These are phyloP conservation scores for Protonibea diacanthus DNA, from an alignment of 2,797 vertebrate species.

Conservation along the genomic window DNA sequence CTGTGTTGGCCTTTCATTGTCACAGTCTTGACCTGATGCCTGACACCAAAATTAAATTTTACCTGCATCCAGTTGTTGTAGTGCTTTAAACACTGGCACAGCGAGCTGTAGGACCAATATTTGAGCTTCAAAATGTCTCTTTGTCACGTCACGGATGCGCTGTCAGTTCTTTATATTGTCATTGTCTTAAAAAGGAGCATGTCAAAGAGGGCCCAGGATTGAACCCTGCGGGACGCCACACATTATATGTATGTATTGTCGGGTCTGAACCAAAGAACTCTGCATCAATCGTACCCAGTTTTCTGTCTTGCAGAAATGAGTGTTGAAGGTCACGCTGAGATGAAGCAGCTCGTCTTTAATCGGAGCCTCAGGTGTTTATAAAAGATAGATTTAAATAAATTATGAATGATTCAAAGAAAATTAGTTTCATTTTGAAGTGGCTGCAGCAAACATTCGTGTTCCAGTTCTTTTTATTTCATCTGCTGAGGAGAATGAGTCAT, in stretches of 20 bases:
- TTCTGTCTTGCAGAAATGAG: background rate
- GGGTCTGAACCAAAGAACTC: background rate
- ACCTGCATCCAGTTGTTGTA: background rate
- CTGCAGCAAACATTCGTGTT: conserved; percentile 10
- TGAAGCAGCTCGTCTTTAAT: conserved; percentile 1
- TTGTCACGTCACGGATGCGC: too few relatives aligned
- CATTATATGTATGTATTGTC: too few relatives aligned
- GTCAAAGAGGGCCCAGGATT: background rate
- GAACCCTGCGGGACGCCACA: conserved; percentile 4
- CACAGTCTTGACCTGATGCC: background rate
- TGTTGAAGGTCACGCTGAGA: background rate
- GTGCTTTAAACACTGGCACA: background rate
- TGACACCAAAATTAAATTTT: too few relatives aligned
- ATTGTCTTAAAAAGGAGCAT: background rate
- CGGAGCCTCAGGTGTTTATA: conserved; percentile 3
- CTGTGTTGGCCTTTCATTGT: background rate
- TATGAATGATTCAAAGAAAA: conserved; percentile 2
- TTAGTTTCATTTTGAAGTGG: conserved; percentile 1
- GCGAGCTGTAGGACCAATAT: too few relatives aligned
- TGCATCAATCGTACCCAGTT: background rate
- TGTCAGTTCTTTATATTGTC: too few relatives aligned
- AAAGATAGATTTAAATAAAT: background rate
- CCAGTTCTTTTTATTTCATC: background rate
- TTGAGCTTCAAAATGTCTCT: too few relatives aligned
- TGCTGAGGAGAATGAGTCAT: background rate